Base-by-base conservation (phyloP, 2,888 invertebrate species). In the Cryptops parisi region DNA sequence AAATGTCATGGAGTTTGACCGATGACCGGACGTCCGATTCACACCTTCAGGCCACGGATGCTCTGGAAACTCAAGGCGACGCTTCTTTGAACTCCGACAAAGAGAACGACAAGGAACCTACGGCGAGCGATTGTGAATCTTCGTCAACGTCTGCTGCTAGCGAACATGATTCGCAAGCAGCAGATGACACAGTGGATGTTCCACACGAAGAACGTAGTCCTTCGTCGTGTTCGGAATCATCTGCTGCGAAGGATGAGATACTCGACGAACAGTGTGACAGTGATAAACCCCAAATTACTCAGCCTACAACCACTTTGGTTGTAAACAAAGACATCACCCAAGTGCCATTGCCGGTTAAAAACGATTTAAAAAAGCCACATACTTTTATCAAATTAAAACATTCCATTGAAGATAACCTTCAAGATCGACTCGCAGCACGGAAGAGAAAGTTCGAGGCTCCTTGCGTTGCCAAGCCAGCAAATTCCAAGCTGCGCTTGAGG, bases 41-140 rank as follows among this genome's bases (percentile, higher is more conserved):
- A 12, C 38, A 9, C n/a, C 38, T 33, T 12, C n/a, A n/a, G n/a
- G 33, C 43, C 17, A 12, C 43, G 19, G 17, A 9, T 12, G 43
- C 6, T 41, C 6, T 17, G 17, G n/a, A n/a, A n/a, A 9, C 33
- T 9, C 6, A 33, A 6, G 15, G 33, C 15, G 15, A 19, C 33
- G 48, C 12, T 6, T 48, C 23, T 15, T 39, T 19, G 1, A 48
- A 25, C 19, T 48, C 48, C 17, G 48, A 48, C 21, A 48, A 48
- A 27, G 48, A 48, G 21, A 48, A 48, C 21, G 47, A 47, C 12
- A 22, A 25, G 15, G 26, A 12, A 17, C 24, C 23, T 6, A 23
- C 23, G 12, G 24, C 3, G 3, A 9, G 15, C 9, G 24, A 22
- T 6, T 6, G 19, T 24, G 25, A 46, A 24, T 41, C 43, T 5